phyloP scores from a whole-genome alignment of 2,113 vertebrate genomes.

The Chroicocephalus ridibundus region DNA sequence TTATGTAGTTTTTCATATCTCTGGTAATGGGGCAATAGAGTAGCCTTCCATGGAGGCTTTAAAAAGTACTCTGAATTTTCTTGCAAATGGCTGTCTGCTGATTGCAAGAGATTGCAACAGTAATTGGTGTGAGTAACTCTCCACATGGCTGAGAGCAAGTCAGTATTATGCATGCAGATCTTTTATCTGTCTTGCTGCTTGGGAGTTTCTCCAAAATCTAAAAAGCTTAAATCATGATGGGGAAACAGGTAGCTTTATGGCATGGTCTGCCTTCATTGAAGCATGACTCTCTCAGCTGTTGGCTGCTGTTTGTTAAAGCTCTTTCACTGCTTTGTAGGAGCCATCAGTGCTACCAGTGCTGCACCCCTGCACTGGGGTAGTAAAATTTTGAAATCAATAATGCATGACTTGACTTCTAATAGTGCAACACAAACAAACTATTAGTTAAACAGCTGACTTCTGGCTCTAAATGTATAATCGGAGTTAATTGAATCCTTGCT shows the following conservation, averaged over 20 bases:
- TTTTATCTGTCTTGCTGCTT: slow-evolving; percentile 33
- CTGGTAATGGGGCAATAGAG: not conserved
- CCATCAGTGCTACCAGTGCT: fast-evolving
- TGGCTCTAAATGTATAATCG: slow-evolving; percentile 49
- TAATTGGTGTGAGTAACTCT: slow-evolving; percentile 54
- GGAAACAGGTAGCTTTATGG: not conserved
- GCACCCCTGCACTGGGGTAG: not conserved
- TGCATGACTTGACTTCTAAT: slow-evolving; percentile 60
- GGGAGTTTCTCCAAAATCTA: slow-evolving; percentile 16
- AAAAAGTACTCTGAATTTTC: not conserved
- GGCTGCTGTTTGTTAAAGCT: not conserved
- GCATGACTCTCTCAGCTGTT: not conserved
- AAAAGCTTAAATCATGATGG: not conserved
- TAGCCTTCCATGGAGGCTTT: not conserved
- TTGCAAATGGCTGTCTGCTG: not conserved
- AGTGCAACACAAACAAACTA: slow-evolving; percentile 50
- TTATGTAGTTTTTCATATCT: not conserved
- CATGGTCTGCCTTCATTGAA: not conserved
- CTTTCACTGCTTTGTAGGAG: not conserved
- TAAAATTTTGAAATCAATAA: slow-evolving; percentile 61
- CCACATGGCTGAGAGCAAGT: not conserved
- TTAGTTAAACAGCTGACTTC: slow-evolving; percentile 70
- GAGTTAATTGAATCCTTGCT: slow-evolving; percentile 69
- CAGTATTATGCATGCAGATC: not conserved
- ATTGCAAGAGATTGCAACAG: slow-evolving; percentile 32